Evolutionary conservation across 2,888 invertebrate genomes (phyloP), one percentile per base, ranked within the genome.

Genomic region (Trachelus stipa): DNA sequence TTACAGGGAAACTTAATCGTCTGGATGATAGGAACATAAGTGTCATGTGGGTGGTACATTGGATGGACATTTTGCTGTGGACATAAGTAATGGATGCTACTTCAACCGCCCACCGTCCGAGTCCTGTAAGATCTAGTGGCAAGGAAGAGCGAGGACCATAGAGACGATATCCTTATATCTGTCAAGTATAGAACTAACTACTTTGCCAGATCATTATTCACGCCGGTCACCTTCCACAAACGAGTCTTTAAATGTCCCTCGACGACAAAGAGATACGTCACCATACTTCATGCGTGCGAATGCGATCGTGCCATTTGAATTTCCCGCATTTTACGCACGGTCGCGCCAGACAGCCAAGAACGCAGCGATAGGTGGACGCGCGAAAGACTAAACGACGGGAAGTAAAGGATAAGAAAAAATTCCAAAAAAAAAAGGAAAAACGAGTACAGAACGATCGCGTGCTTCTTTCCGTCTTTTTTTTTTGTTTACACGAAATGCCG

Each of bases 81-180:
- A 3, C 33, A 15, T 71, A 71, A 71, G 71, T 71, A 71, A 71
- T 71, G 71, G 71, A 33, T 12, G 31, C 71, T 71, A 71, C 71
- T 71, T 71, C 76, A 71, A 73, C 76, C 37, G 56, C 40, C 73
- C 73, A 30, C 71, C 37, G 30, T 77, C 71, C 76, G 71, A 71
- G 31, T 71, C 71, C 71, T 71, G 31, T 15, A 33, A 31, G 71
- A 33, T 71, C 31, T 71, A 31, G 71, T 33, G 71, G 71, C 76
- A 76, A 33, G 31, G 31, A 33, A 71, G 33, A 33, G 12, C 71
- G 31, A 31, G 31, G 71, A 71, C 33, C 33, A 11, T 12, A 71
- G 71, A 56, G 71, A 71, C 31, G 71, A 71, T 71, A 33, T 71
- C 33, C 71, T 71, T 31, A 71, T 33, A 31, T 71, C 71, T 71